These are phyloP conservation scores for Ceyx melanurus DNA, from an alignment of 2,113 vertebrate genomes.

Conservation along the genomic window DNA sequence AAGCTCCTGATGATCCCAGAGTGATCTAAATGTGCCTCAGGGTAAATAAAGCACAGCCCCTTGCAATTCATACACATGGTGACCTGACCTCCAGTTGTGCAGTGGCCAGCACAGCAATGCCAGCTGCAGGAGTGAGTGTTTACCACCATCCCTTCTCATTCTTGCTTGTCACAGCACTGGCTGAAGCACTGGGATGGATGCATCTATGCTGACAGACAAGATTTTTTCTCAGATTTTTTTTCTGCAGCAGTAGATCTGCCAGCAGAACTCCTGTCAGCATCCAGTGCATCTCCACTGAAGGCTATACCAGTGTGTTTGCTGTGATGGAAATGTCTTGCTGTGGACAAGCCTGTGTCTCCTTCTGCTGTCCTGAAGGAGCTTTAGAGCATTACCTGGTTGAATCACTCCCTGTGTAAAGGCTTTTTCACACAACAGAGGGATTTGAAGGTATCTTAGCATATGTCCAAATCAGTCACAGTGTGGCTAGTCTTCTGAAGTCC, in stretches of 20 bases:
- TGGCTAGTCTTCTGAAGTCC: not conserved
- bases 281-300: not conserved
- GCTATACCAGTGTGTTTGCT: not conserved
- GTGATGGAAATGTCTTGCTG: not conserved
- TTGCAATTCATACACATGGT: not conserved
- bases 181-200: not conserved
- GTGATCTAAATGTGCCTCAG: not conserved
- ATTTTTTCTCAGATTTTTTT: not conserved
- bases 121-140: not conserved
- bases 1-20: not conserved
- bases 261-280: not conserved
- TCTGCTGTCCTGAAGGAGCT: not conserved
- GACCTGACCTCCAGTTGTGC: not conserved
- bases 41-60: not conserved
- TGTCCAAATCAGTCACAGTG: not conserved
- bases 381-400: not conserved
- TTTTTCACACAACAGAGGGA: not conserved
- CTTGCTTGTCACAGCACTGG: not conserved
- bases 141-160: not conserved
- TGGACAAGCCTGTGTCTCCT: not conserved
- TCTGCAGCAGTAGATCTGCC: not conserved
- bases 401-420: not conserved
- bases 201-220: not conserved
- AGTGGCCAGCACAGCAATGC: accelerated
- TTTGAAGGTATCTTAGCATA: not conserved